These are phyloP conservation scores for Novumbra hubbsi DNA, from an alignment of 2,797 vertebrate genomes.

Conservation along the genomic window DNA sequence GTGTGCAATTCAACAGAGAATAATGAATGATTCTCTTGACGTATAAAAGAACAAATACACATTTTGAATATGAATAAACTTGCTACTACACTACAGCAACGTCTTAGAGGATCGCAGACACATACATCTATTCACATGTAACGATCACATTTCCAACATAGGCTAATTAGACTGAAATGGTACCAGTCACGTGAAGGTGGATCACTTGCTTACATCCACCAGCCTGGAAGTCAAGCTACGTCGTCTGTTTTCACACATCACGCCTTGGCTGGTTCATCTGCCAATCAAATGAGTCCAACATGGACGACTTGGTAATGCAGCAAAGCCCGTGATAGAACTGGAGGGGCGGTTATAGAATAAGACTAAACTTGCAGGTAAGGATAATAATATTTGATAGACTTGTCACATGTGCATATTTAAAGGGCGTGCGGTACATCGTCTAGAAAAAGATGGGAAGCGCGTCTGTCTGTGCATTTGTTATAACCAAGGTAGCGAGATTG, in stretches of 20 bases:
- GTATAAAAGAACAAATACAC: neutral
- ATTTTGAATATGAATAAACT: neutral
- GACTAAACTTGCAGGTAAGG: conserved; percentile 1
- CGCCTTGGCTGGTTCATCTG: neutral
- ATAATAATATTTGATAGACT: neutral
- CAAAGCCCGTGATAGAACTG: conserved; percentile 2
- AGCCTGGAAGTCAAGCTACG: neutral
- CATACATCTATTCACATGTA: neutral
- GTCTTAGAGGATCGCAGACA: neutral
- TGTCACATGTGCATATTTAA: neutral
- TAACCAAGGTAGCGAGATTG: neutral
- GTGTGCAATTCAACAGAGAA: neutral
- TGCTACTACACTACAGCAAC: neutral
- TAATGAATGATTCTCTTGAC: neutral
- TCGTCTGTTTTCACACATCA: conserved; percentile 12
- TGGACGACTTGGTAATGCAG: conserved; percentile 12
- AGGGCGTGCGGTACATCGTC: neutral
- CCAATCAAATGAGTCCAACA: conserved; percentile 11
- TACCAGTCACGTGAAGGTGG: neutral
- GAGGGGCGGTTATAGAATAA: neutral
- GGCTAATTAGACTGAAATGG: too few relatives aligned
- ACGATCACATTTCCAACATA: neutral
- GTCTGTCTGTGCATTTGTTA: neutral
- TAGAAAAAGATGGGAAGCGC: neutral
- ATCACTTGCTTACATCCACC: neutral